Base-by-base conservation (phyloP, 2,797 vertebrate species). In the Tolypeutes matacus region DNA sequence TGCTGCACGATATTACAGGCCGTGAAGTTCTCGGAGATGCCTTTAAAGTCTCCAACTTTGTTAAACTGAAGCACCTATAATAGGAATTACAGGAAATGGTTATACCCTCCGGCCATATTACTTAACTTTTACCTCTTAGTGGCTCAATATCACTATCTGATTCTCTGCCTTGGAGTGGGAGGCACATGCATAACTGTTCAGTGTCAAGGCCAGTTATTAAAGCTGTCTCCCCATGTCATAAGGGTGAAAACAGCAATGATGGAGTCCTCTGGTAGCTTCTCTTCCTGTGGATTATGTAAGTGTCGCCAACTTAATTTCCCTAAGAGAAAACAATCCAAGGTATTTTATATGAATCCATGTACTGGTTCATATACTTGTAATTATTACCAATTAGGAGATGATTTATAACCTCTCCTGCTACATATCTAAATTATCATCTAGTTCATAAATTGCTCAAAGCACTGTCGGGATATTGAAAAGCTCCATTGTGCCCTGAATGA, bases 31-130 rank as follows among this genome's bases (percentile, higher is more conserved):
- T 86, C 9, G 2, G 84, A 72, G 14, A 64, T 86, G 23, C 85
- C 73, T 58, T 46, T 95, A 31, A 14, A 7, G 94, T 21, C 90
- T 67, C 94, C 96, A 78, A 72, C 86, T 94, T 93, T 93, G 64
- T 97, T 94, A 58, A 98, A 98, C 73, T 98, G 98, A 93, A 98
- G 96, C 25, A 98, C 98, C 98, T 98, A 8, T 1, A 87, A 49
- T 89, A 39, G 49, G 39, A 97, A 97, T 96, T 75, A 34, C 27
- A 96, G 25, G n/a, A 7, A 83, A 65, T 14, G 1, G 17, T 46
- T n/a, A 34, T 1, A 14, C 29, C 42, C 39, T 77, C 21, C 20
- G 29, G 23, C n/a, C 15, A 39, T 67, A 70, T 89, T 75, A 72
- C 10, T 42, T 56, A 64, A 21, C 11, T 49, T 84, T 51, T 23